Conservation (phyloP, 2,113 vertebrate species). For the Lepus europaeus region DNA sequence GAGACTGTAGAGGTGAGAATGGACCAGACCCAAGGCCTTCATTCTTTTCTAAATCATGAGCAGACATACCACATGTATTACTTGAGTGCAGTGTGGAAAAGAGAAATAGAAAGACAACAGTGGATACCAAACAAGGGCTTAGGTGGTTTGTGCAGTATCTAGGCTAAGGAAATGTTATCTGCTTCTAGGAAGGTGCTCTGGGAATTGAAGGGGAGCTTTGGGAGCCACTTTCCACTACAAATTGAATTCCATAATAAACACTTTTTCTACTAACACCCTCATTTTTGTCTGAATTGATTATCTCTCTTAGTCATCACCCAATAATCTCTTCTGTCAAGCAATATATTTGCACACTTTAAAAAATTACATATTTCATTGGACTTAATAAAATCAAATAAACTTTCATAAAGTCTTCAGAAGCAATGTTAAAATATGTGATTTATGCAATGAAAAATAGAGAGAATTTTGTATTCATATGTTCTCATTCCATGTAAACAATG, state of each 20-base stretch:
- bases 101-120: background rate
- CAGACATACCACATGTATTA: background rate
- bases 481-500: constrained; percentile 29
- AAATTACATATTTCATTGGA: background rate
- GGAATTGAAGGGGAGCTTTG: background rate
- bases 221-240: background rate
- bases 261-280: background rate
- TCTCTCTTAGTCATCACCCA: background rate
- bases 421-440: background rate
- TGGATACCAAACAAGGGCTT: background rate
- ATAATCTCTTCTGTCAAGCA: background rate
- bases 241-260: background rate
- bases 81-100: background rate
- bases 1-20: background rate
- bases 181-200: background rate
- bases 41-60: background rate
- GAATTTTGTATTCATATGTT: background rate
- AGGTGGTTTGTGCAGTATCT: background rate
- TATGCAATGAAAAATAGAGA: background rate
- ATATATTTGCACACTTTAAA: background rate
- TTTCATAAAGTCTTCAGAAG: background rate
- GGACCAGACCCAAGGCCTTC: background rate
- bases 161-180: background rate
- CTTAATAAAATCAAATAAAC: constrained; percentile 36
- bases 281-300: background rate